These are phyloP conservation scores for Drosophila affinis DNA, from an alignment of 2,888 invertebrate species.

Conservation along the genomic window DNA sequence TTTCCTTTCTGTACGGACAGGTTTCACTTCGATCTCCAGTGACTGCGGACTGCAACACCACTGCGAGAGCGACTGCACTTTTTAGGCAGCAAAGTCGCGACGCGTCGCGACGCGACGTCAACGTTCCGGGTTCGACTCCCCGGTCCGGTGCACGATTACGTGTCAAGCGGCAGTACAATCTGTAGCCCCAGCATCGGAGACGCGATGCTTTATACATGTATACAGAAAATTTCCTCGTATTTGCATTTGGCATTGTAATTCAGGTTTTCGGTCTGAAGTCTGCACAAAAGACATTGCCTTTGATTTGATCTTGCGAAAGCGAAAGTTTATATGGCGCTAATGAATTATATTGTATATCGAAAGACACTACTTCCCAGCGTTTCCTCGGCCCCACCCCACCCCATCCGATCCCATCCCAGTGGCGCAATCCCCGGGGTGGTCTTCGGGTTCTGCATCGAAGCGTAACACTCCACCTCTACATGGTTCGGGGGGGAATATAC, in stretches of 20 bases:
- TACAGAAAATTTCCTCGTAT: constrained; percentile 52
- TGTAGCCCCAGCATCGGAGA: constrained; percentile 20
- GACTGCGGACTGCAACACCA: constrained; percentile 35
- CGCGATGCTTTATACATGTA: constrained; percentile 31
- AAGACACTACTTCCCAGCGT: constrained; percentile 17
- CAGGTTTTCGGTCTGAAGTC: constrained; percentile 40
- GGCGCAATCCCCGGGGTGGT: constrained; percentile 27
- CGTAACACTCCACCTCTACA: constrained; percentile 23
- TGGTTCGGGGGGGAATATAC: constrained; percentile 20
- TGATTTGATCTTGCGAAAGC: constrained; percentile 77
- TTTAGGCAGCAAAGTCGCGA: constrained; percentile 6
- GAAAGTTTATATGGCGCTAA: constrained; percentile 74
- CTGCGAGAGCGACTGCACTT: constrained; percentile 17
- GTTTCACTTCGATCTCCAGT: constrained; percentile 71
- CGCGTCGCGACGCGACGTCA: constrained; percentile 15
- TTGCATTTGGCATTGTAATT: constrained; percentile 75
- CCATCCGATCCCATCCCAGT: background rate
- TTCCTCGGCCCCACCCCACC: background rate
- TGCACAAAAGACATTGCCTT: constrained; percentile 39
- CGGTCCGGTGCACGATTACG: constrained; percentile 64
- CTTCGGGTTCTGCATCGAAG: constrained; percentile 23
- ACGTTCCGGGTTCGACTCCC: constrained; percentile 74
- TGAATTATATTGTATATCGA: constrained; percentile 73
- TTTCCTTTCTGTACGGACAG: constrained; percentile 73
- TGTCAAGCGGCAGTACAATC: constrained; percentile 48